Percentiles rank a stretch among this genome's conserved stretches.
Conservation (phyloP, 2,113 vertebrate species). For the Nothocercus julius region DNA sequence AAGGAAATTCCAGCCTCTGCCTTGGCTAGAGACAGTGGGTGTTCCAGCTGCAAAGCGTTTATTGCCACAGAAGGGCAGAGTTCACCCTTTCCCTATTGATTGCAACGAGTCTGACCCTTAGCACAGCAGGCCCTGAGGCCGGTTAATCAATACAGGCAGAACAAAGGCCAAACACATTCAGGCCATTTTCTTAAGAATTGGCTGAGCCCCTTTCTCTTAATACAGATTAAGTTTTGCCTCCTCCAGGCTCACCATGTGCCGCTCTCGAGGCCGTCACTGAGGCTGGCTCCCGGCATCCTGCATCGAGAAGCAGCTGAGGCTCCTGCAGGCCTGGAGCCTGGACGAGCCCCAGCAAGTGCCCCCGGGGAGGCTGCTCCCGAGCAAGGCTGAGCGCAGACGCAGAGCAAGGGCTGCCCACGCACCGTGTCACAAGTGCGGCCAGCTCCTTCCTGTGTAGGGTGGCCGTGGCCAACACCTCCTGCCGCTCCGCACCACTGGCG, state of each 20-base stretch:
- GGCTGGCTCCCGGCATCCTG: not conserved
- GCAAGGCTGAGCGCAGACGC: not conserved
- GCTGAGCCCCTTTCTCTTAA: not conserved
- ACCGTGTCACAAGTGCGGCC: not conserved
- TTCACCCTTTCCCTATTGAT: not conserved
- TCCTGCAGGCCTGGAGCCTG: not conserved
- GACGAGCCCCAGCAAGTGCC: not conserved
- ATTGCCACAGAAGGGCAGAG: not conserved
- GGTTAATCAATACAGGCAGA: not conserved
- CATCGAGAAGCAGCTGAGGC: not conserved
- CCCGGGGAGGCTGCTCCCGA: not conserved
- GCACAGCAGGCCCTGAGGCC: not conserved
- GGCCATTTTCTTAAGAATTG: not conserved
- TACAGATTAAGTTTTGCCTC: not conserved
- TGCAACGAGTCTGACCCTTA: not conserved
- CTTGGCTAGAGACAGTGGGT: not conserved
- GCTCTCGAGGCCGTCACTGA: accelerated
- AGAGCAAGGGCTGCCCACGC: not conserved
- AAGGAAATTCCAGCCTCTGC: too few species aligned
- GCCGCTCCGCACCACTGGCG: not conserved
- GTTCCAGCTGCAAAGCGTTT: not conserved
- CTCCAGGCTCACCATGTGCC: not conserved
- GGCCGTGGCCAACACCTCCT: not conserved
- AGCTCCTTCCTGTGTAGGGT: accelerated
- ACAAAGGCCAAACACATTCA: not conserved